These are phyloP conservation scores for Tragopan temminckii DNA, from an alignment of 2,797 vertebrate genomes.

Conservation along the genomic window DNA sequence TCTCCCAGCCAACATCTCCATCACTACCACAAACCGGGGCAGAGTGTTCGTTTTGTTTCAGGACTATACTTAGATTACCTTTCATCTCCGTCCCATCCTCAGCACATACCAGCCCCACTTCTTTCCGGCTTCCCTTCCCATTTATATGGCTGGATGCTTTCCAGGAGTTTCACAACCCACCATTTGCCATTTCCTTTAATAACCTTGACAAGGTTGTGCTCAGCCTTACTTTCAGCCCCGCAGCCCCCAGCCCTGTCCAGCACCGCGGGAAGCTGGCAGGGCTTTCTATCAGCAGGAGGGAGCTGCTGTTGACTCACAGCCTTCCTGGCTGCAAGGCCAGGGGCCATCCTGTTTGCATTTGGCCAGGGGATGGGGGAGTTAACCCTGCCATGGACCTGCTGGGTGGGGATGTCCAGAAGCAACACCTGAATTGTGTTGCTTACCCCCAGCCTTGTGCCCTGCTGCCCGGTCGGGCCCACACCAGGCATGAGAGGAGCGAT, in stretches of 20 bases:
- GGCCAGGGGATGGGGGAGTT: background rate
- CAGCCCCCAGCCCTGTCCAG: background rate
- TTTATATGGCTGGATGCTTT: background rate
- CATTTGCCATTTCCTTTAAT: background rate
- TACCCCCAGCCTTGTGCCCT: background rate
- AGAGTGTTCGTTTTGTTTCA: background rate
- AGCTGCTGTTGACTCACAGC: conserved; percentile 9
- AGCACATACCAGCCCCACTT: background rate
- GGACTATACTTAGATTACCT: background rate
- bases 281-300: background rate
- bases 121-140: conserved; percentile 25
- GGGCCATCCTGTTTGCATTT: background rate
- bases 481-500: background rate
- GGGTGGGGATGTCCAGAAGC: background rate
- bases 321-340: background rate
- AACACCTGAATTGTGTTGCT: accelerated
- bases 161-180: background rate
- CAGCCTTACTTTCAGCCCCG: background rate
- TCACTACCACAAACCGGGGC: background rate
- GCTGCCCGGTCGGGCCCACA: background rate
- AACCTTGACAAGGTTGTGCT: background rate
- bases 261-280: background rate
- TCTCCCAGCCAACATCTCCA: background rate
- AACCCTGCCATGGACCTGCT: background rate
- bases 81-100: background rate